A percentile compares a stretch with the other conserved stretches of the same genome.
Conservation (phyloP, 2,797 vertebrate species). For the Rachycentron canadum region DNA sequence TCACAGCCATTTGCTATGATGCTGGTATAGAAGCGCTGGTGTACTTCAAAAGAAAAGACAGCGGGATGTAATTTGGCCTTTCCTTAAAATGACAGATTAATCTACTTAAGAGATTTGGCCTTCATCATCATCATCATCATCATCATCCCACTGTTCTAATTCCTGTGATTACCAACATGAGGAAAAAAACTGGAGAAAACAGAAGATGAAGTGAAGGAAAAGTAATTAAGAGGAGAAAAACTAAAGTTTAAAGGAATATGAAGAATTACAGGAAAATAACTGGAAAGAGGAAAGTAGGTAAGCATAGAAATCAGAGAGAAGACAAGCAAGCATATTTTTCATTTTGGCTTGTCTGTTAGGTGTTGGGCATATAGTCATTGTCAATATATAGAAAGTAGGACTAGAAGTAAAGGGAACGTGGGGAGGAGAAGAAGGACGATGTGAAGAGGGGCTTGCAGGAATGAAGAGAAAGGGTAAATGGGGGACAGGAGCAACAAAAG, state of each 20-base stretch:
- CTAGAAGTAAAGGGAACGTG: neutral
- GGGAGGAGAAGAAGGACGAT: neutral
- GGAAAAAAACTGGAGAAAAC: constrained; percentile 3
- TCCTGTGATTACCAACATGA: constrained; percentile 41
- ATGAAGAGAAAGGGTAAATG: constrained; percentile 60
- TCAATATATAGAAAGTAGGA: constrained; percentile 7
- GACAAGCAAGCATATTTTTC: neutral
- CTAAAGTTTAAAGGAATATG: constrained; percentile 18
- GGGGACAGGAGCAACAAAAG: constrained; percentile 72
- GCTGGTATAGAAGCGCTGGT: constrained; percentile 64
- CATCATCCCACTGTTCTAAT: constrained; percentile 37
- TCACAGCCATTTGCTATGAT: constrained; percentile 67
- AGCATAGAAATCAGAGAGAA: neutral
- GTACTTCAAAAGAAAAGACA: constrained; percentile 49
- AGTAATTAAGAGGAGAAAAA: constrained; percentile 28
- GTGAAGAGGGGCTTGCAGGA: constrained; percentile 11
- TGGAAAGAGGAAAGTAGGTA: neutral
- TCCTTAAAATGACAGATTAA: constrained; percentile 56
- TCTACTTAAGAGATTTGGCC: constrained; percentile 46
- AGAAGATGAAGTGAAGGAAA: neutral
- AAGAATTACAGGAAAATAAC: neutral
- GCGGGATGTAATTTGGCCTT: constrained; percentile 64
- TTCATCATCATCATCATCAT: constrained; percentile 56
- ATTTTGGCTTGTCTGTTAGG: neutral
- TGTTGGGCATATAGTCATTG: neutral